These are phyloP conservation scores for Lepus timidus DNA, from an alignment of 2,113 vertebrate genomes.

Conservation along the genomic window DNA sequence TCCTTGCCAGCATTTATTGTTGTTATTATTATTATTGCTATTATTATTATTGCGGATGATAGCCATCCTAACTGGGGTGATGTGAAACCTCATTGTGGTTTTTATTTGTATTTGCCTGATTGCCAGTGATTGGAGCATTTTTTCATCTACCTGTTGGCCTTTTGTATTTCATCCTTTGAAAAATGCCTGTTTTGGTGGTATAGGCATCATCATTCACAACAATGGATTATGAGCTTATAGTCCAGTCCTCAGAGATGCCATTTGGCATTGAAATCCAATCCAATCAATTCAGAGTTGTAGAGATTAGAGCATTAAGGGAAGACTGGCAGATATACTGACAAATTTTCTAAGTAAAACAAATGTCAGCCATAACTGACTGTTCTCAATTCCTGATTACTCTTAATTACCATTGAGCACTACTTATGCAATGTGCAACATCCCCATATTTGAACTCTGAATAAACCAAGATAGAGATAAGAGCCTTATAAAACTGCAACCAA, in stretches of 20 bases:
- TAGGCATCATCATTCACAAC: constrained; percentile 21
- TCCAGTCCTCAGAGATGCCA: neutral
- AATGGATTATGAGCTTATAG: neutral
- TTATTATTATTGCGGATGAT: too few relatives aligned
- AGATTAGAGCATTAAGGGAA: constrained; percentile 64
- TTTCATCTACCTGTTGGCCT: too few relatives aligned
- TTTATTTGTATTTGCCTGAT: too few relatives aligned
- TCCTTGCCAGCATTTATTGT: too few relatives aligned
- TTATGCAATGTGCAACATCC: constrained; percentile 50
- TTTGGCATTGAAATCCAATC: constrained; percentile 59
- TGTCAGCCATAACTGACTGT: constrained; percentile 37
- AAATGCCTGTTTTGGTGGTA: constrained; percentile 24
- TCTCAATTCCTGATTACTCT: constrained; percentile 51
- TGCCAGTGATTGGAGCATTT: too few relatives aligned
- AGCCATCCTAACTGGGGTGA: too few relatives aligned
- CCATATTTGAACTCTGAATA: constrained; percentile 47
- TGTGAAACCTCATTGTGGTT: too few relatives aligned
- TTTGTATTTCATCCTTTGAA: neutral
- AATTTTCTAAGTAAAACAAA: constrained; percentile 73
- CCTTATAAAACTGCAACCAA: neutral
- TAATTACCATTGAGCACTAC: constrained; percentile 62
- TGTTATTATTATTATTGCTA: too few relatives aligned
- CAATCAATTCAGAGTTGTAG: constrained; percentile 57
- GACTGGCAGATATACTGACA: constrained; percentile 45
- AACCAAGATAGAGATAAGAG: neutral